Percentiles rank a stretch among this genome's conserved stretches.
These are phyloP conservation scores for Equus przewalskii DNA, from an alignment of 2,113 vertebrate species.

Conservation along the genomic window DNA sequence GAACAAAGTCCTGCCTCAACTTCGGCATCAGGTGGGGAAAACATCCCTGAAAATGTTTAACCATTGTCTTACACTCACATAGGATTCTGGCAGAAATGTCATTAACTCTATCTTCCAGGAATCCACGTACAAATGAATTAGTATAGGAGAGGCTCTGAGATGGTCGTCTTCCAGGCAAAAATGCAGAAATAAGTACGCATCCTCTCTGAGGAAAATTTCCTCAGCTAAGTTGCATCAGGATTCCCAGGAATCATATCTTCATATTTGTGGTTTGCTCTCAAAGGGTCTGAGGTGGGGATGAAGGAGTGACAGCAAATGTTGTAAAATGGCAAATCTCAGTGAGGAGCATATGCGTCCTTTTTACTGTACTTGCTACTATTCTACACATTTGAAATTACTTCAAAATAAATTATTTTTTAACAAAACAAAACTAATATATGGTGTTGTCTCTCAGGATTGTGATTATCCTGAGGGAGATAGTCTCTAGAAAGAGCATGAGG, in stretches of 20 bases:
- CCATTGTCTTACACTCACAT: background rate
- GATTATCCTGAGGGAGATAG: background rate
- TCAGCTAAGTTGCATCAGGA: background rate
- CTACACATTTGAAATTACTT: background rate
- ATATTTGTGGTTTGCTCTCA: background rate
- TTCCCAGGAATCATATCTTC: background rate
- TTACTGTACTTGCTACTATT: background rate
- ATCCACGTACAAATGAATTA: background rate
- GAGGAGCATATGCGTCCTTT: background rate
- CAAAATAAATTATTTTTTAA: background rate
- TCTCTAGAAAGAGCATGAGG: accelerated
- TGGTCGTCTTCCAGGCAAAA: background rate
- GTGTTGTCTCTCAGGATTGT: background rate
- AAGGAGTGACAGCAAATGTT: background rate
- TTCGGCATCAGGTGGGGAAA: background rate
- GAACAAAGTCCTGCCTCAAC: background rate
- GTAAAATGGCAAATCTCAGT: background rate
- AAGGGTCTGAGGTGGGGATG: accelerated
- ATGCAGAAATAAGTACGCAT: background rate
- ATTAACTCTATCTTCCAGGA: background rate
- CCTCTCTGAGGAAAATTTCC: background rate
- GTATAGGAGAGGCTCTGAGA: background rate
- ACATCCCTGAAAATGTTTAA: background rate
- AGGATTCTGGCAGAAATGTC: background rate
- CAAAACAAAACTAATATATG: background rate